Percentiles rank a stretch among this genome's conserved stretches.
These are phyloP conservation scores for Mesaphorura yosii DNA, from an alignment of 1,140 invertebrate species.

Conservation along the genomic window DNA sequence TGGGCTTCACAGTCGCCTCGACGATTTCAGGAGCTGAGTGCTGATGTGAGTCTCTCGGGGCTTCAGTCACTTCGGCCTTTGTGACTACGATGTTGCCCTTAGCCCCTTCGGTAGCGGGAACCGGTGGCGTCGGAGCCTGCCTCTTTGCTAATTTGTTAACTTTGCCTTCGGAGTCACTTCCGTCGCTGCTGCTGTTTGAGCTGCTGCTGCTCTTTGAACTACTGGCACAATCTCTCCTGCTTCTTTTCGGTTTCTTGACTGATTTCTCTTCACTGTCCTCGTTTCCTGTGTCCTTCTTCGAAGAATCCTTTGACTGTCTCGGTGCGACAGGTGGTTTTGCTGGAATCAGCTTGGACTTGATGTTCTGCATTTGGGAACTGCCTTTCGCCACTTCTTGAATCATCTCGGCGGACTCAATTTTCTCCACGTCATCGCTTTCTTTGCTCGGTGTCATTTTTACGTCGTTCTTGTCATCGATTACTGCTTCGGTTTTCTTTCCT, in stretches of 20 bases:
- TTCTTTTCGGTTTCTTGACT: slow-evolving; percentile 8
- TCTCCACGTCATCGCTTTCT: slow-evolving; percentile 15
- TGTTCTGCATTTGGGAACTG: slow-evolving; percentile 4
- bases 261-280: slow-evolving; percentile 2
- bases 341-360: slow-evolving; percentile 6
- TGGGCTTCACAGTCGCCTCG: slow-evolving; percentile 61
- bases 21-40: slow-evolving; percentile 58
- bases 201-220: slow-evolving; percentile 14
- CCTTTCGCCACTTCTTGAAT: too few relatives aligned
- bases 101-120: slow-evolving; percentile 22
- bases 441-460: slow-evolving; percentile 16
- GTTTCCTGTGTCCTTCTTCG: slow-evolving; percentile 1
- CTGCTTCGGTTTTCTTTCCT: not conserved
- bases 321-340: slow-evolving; percentile 23
- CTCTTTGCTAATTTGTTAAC: slow-evolving; percentile 28
- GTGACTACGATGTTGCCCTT: slow-evolving; percentile 10
- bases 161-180: slow-evolving; percentile 10
- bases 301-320: slow-evolving; percentile 15
- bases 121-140: slow-evolving; percentile 29
- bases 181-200: slow-evolving; percentile 13
- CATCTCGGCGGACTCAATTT: not conserved
- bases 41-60: slow-evolving; percentile 34
- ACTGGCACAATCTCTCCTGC: not conserved
- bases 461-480: not conserved
- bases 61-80: slow-evolving; percentile 29